A percentile compares a stretch with the other conserved stretches of the same genome.
Evolutionary conservation across 2,113 vertebrate genomes (phyloP).

Genomic region (Callospermophilus lateralis): DNA sequence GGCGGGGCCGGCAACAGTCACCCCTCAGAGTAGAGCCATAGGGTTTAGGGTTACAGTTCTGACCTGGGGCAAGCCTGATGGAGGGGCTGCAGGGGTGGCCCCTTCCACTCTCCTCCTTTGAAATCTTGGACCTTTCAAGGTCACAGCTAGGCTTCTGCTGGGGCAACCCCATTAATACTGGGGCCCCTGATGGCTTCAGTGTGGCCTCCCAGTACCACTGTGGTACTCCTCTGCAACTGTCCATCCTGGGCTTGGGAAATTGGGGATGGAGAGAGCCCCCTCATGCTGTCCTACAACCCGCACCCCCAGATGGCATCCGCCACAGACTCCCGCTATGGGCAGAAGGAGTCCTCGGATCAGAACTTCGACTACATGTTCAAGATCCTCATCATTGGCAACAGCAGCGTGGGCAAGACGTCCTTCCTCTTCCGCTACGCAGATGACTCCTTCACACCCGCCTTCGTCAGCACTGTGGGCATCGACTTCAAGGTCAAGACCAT

Average conservation of each 20-base stretch:
- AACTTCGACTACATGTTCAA: conserved; percentile 97
- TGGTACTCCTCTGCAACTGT: neutral
- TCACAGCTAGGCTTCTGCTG: conserved; percentile 5
- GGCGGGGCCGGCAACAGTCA: neutral
- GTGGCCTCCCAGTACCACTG: neutral
- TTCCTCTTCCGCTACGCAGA: conserved; percentile 96
- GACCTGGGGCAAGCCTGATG: neutral
- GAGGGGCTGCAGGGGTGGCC: neutral
- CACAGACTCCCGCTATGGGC: conserved; percentile 94
- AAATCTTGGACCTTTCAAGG: conserved; percentile 60
- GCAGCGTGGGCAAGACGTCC: conserved; percentile 94
- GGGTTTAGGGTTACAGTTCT: conserved; percentile 22
- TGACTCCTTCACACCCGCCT: conserved; percentile 93
- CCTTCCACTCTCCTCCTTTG: neutral
- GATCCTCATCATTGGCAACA: conserved; percentile 95
- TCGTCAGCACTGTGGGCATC: conserved; percentile 95
- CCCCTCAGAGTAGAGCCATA: neutral
- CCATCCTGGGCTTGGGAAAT: neutral
- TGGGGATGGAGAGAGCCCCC: fast-evolving
- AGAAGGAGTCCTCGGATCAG: conserved; percentile 94
- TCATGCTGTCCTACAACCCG: neutral
- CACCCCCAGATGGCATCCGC: conserved; percentile 95
- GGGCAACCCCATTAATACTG: neutral
- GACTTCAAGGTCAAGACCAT: conserved; percentile 97
- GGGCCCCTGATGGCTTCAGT: neutral